Conservation (phyloP, 2,797 vertebrate species). For the Botia kubotai region DNA sequence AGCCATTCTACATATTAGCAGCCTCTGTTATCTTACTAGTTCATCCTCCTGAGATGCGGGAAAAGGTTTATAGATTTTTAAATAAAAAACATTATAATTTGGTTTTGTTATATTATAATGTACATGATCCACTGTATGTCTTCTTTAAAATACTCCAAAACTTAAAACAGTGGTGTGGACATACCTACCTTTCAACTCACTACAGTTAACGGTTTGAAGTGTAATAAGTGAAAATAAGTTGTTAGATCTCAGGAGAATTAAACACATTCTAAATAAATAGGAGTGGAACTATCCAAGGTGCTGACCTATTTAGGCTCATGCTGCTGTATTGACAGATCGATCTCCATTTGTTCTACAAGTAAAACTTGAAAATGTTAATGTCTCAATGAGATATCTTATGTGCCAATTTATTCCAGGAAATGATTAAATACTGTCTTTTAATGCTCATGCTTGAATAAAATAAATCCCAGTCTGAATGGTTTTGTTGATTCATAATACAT, state of each 20-base stretch:
- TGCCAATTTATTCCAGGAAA: slow-evolving; percentile 31
- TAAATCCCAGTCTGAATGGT: slow-evolving; percentile 35
- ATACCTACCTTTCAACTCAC: too few species aligned
- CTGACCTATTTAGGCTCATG: slow-evolving; percentile 71
- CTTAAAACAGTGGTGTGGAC: neutral
- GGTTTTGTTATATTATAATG: neutral
- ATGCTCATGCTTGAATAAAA: slow-evolving; percentile 29
- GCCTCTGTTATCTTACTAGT: neutral
- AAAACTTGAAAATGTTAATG: slow-evolving; percentile 6
- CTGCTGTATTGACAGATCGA: neutral
- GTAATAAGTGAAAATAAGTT: neutral
- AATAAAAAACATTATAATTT: neutral
- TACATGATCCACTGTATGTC: neutral
- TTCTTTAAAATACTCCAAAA: neutral
- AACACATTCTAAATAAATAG: neutral
- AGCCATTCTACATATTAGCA: neutral
- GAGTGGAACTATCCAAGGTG: slow-evolving; percentile 84
- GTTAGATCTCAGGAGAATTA: slow-evolving; percentile 4
- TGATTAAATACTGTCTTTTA: neutral
- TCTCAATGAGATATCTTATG: slow-evolving; percentile 28
- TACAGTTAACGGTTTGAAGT: neutral
- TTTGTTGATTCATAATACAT: slow-evolving; percentile 8
- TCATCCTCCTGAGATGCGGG: slow-evolving; percentile 1
- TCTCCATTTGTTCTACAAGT: slow-evolving; percentile 6
- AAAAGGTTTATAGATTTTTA: neutral